A percentile compares a stretch with the other conserved stretches of the same genome.
Evolutionary conservation across 2,113 vertebrate genomes (phyloP).

Genomic region (Microcebus griseorufus): DNA sequence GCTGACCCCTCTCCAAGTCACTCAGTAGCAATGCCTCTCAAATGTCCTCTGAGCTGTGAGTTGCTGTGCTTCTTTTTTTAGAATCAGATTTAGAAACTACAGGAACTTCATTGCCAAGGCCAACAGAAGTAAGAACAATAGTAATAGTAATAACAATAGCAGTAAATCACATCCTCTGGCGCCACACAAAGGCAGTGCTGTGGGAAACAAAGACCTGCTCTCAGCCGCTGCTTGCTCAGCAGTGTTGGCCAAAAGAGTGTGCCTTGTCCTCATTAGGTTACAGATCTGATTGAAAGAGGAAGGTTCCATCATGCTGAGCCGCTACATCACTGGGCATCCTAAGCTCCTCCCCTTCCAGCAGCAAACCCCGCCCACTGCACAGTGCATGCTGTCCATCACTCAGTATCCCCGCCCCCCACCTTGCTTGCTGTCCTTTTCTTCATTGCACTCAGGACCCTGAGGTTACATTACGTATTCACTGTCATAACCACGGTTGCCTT

Average conservation of each 20-base stretch:
- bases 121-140: conserved; percentile 74
- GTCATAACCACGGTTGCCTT: conserved; percentile 46
- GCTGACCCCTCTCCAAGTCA: background rate
- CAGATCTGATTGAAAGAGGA: background rate
- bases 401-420: no score
- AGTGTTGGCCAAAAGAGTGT: conserved; percentile 49
- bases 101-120: conserved; percentile 65
- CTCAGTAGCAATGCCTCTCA: background rate
- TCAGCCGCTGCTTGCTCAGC: conserved; percentile 53
- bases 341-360: background rate
- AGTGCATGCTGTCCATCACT: rapidly evolving
- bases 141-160: background rate
- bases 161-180: conserved; percentile 68
- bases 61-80: background rate
- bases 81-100: conserved; percentile 3
- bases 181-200: conserved; percentile 71
- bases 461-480: background rate
- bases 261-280: conserved; percentile 19
- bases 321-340: rapidly evolving
- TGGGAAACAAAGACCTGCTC: conserved; percentile 70
- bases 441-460: background rate
- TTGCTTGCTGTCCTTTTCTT: background rate
- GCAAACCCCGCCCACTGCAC: background rate
- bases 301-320: background rate
- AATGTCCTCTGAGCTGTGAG: background rate